These are phyloP conservation scores for Leptarthrus brevirostris DNA, from an alignment of 2,888 invertebrate species.

Conservation along the genomic window DNA sequence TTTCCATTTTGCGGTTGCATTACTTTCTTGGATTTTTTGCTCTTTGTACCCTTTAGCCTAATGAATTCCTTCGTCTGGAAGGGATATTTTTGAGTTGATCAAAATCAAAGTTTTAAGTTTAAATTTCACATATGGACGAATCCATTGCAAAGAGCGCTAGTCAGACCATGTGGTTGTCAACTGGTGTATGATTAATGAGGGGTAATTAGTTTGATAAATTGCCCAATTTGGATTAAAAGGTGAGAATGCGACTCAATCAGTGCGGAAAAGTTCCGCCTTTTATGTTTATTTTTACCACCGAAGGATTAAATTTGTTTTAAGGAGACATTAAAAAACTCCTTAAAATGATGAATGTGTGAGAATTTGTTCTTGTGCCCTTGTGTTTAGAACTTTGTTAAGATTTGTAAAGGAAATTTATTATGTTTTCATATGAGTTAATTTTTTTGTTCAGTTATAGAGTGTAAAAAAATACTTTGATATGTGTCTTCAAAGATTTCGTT, in stretches of 20 bases:
- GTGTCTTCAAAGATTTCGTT: no score
- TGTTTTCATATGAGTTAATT: no score
- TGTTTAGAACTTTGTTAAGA: no score
- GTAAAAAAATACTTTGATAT: no score
- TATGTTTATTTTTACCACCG: conserved; percentile 51
- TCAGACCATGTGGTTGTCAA: conserved; percentile 35
- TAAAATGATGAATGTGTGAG: neutral
- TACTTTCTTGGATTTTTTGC: neutral
- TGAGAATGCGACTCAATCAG: conserved; percentile 52
- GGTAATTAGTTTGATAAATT: conserved; percentile 62
- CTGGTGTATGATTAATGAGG: conserved; percentile 59
- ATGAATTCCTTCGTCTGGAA: neutral
- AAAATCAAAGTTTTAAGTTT: conserved; percentile 12
- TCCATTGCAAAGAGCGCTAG: conserved; percentile 1
- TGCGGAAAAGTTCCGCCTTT: conserved; percentile 50
- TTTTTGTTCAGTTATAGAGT: no score
- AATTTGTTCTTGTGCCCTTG: no score
- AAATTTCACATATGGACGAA: conserved; percentile 21
- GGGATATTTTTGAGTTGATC: conserved; percentile 7
- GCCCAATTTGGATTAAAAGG: conserved; percentile 59
- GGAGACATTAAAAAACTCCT: neutral
- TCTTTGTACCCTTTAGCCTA: neutral
- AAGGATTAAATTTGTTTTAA: conserved; percentile 45
- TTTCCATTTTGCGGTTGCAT: neutral
- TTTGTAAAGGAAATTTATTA: no score